Percentiles rank a stretch among this genome's conserved stretches.
phyloP scores from a whole-genome alignment of 1,140 invertebrate species.

The Neodiprion virginianus region DNA sequence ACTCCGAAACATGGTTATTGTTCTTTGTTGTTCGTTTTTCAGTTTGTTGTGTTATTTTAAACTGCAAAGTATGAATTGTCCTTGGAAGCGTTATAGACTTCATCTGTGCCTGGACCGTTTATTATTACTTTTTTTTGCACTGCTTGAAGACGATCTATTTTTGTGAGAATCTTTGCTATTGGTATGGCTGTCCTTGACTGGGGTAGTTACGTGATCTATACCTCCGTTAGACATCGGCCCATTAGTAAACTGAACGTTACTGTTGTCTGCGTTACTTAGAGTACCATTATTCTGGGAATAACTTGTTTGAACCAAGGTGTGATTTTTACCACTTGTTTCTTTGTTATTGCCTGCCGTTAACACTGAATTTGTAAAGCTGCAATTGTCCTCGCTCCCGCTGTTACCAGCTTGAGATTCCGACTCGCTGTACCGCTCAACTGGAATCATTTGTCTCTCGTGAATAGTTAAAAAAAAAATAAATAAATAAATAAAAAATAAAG shows the following conservation, averaged over 20 bases:
- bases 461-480: neutral
- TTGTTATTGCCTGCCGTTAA: slow-evolving; percentile 78
- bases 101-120: slow-evolving; percentile 76
- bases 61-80: too few species aligned
- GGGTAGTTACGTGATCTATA: slow-evolving; percentile 58
- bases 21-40: too few species aligned
- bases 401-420: slow-evolving; percentile 84
- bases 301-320: slow-evolving; percentile 70
- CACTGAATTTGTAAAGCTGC: slow-evolving; percentile 63
- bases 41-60: too few species aligned
- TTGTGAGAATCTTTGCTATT: slow-evolving; percentile 67
- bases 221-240: slow-evolving; percentile 63
- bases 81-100: slow-evolving; percentile 34
- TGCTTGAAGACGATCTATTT: slow-evolving; percentile 68
- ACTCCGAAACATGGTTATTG: too few species aligned
- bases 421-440: slow-evolving; percentile 85
- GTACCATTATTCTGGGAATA: slow-evolving; percentile 67
- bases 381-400: slow-evolving; percentile 73
- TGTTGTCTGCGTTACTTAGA: slow-evolving; percentile 63
- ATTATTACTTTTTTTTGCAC: slow-evolving; percentile 71
- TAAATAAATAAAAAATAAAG: neutral
- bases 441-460: slow-evolving; percentile 49
- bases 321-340: slow-evolving; percentile 66
- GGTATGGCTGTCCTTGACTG: slow-evolving; percentile 64
- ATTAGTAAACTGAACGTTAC: slow-evolving; percentile 71